Evolutionary conservation across 2,113 vertebrate species (phyloP).

Genomic region (Turnix velox): DNA sequence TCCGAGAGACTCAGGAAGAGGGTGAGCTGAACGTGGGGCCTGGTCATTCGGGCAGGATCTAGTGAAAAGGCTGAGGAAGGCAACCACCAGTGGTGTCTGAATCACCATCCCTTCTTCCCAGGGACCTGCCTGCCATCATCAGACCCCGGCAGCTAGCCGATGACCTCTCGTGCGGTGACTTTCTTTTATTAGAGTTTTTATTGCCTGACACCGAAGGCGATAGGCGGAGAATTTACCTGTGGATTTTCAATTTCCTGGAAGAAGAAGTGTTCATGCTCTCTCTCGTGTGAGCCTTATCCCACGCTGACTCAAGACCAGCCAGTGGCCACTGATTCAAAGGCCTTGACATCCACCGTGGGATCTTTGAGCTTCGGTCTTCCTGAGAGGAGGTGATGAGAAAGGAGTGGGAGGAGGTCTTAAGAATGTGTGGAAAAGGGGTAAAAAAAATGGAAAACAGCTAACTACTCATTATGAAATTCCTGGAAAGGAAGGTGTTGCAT

Average conservation of each 20-base stretch:
- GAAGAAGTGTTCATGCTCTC: not conserved
- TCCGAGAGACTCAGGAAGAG: rapidly evolving
- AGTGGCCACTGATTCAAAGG: not conserved
- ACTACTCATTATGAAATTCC: not conserved
- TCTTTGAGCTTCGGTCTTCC: not conserved
- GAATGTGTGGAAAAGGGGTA: not conserved
- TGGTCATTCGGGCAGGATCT: rapidly evolving
- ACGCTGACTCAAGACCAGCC: not conserved
- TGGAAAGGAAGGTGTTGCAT: not conserved
- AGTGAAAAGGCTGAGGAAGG: not conserved
- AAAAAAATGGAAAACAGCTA: not conserved
- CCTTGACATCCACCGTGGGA: not conserved
- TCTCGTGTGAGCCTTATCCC: not conserved
- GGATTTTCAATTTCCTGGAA: not conserved
- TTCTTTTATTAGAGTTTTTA: not conserved
- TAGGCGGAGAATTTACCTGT: not conserved
- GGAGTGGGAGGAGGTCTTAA: not conserved
- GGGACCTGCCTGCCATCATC: not conserved
- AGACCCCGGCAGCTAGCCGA: not conserved
- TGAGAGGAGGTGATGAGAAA: not conserved
- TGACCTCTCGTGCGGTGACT: not conserved
- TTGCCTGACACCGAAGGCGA: not conserved
- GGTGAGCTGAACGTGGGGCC: not conserved
- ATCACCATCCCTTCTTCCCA: not conserved
- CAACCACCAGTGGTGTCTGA: rapidly evolving